A percentile compares a stretch with the other conserved stretches of the same genome.
Evolutionary conservation across 2,888 invertebrate genomes (phyloP).

Genomic region (Patella caerulea): DNA sequence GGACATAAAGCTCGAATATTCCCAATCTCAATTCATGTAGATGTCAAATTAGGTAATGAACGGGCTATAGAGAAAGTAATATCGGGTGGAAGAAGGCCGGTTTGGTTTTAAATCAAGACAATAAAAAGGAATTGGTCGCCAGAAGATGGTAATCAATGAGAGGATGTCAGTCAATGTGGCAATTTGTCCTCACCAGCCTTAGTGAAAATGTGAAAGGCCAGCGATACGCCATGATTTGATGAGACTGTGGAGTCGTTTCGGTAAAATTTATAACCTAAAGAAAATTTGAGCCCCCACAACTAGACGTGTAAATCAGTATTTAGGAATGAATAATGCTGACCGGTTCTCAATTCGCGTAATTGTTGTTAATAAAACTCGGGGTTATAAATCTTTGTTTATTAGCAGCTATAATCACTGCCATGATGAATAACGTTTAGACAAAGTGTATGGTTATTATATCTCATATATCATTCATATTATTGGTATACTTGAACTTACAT

Average conservation of each 20-base stretch:
- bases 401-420: too few relatives aligned
- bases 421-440: too few relatives aligned
- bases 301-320: conserved; percentile 1
- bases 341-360: too few relatives aligned
- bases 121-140: conserved; percentile 3
- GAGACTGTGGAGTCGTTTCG: neutral
- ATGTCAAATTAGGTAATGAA: neutral
- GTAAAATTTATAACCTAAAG: neutral
- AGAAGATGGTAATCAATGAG: neutral
- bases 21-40: conserved; percentile 5
- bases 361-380: too few relatives aligned
- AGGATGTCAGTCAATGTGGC: neutral
- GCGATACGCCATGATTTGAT: neutral
- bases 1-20: neutral
- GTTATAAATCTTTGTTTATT: too few relatives aligned
- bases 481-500: too few relatives aligned
- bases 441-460: too few relatives aligned
- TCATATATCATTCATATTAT: too few relatives aligned
- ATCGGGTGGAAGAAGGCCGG: neutral
- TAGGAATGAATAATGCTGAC: neutral
- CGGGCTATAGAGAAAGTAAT: conserved; percentile 1
- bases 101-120: neutral
- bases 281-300: conserved; percentile 7
- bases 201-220: neutral
- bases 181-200: neutral